phyloP scores from a whole-genome alignment of 2,888 invertebrate genomes.

The Gonocerus acuteangulatus region DNA sequence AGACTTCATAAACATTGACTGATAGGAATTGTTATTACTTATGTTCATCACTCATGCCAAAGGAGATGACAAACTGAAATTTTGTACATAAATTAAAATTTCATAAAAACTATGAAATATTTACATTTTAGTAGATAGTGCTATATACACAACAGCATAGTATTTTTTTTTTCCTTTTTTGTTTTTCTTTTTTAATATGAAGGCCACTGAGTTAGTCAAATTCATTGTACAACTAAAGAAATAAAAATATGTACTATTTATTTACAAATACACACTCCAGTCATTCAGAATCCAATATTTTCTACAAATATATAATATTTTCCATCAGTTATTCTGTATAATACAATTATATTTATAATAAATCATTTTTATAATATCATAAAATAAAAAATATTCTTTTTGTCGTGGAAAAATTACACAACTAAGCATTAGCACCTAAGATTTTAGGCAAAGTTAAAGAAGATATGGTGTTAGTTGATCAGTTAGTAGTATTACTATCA shows the following conservation, averaged over 20 bases:
- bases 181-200: not conserved
- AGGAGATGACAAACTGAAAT: not conserved
- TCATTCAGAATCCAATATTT: slow-evolving; percentile 4
- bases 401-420: not conserved
- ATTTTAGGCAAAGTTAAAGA: not conserved
- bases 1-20: not conserved
- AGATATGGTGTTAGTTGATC: not conserved
- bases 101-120: not conserved
- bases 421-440: not conserved
- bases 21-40: too few relatives aligned
- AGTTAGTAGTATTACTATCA: not conserved
- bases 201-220: slow-evolving; percentile 20
- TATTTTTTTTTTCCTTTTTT: not conserved
- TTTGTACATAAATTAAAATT: too few relatives aligned
- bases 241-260: not conserved
- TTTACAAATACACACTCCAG: not conserved
- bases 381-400: not conserved
- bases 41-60: not conserved
- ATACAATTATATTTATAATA: not conserved
- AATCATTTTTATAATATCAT: not conserved
- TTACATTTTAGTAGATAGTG: not conserved
- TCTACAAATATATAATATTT: slow-evolving; percentile 21
- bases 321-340: not conserved
- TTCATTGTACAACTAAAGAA: slow-evolving; percentile 2
- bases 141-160: slow-evolving; percentile 20